These are phyloP conservation scores for Australoheros facetus DNA, from an alignment of 2,797 vertebrate genomes.

Conservation along the genomic window DNA sequence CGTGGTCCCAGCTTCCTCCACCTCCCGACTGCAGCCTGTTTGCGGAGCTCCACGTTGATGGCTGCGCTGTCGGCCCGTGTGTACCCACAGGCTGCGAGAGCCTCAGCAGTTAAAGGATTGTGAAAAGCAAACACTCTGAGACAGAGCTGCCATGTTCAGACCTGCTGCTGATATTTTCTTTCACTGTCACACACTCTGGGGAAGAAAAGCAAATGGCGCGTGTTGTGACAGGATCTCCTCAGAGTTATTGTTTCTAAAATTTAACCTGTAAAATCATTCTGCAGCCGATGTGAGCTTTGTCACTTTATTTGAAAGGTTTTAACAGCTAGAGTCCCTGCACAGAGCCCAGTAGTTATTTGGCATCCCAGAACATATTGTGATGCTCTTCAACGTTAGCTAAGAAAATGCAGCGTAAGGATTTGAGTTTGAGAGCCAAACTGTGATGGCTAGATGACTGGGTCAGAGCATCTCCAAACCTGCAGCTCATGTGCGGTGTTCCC, in stretches of 20 bases:
- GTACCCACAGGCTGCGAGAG: neutral
- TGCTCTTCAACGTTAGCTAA: neutral
- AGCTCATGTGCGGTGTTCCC: no score
- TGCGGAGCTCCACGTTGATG: constrained; percentile 12
- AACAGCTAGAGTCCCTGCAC: neutral
- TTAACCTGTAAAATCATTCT: neutral
- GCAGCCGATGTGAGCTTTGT: fast-evolving
- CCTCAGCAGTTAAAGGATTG: neutral
- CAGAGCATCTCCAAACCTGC: no score
- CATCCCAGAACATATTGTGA: neutral
- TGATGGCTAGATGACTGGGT: no score
- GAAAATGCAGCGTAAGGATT: neutral
- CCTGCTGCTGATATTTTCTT: constrained; percentile 23
- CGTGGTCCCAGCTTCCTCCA: neutral
- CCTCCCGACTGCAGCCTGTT: constrained; percentile 2
- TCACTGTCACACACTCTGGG: neutral
- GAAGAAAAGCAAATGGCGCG: neutral
- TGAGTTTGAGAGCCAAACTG: no score
- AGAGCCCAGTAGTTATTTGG: neutral
- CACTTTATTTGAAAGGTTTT: neutral
- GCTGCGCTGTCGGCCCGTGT: neutral
- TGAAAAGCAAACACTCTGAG: constrained; percentile 7
- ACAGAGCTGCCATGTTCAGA: neutral
- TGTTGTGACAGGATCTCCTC: neutral
- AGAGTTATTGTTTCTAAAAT: neutral